Evolutionary conservation across 1,140 invertebrate species (phyloP).

Genomic region (Pseudomyrmex dendroicus): DNA sequence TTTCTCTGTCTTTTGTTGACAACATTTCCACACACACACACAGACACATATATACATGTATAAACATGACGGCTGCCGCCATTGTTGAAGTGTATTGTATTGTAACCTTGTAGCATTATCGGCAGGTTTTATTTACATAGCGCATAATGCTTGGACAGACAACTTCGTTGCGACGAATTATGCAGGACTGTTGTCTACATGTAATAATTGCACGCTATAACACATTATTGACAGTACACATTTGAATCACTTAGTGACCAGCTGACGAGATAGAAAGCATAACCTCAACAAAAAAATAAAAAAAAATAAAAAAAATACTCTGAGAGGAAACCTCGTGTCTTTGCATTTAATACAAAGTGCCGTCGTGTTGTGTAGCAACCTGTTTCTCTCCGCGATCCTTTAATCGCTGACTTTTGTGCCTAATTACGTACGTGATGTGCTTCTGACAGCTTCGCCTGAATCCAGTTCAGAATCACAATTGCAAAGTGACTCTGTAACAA

Average conservation of each 20-base stretch:
- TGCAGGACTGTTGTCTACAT: neutral
- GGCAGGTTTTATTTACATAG: neutral
- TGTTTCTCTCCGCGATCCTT: neutral
- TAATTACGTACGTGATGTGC: conserved; percentile 49
- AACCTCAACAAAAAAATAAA: conserved; percentile 39
- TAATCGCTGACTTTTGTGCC: neutral
- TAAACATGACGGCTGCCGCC: conserved; percentile 46
- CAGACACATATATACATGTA: neutral
- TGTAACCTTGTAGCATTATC: conserved; percentile 19
- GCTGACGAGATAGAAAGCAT: conserved; percentile 42
- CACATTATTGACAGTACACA: neutral
- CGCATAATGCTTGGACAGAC: neutral
- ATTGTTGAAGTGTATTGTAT: conserved; percentile 51
- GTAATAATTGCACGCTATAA: neutral
- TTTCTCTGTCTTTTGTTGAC: neutral
- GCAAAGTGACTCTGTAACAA: conserved; percentile 74
- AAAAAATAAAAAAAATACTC: conserved; percentile 20
- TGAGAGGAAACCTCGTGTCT: neutral
- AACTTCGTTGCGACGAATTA: neutral
- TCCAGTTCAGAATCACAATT: conserved; percentile 74
- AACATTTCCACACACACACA: neutral
- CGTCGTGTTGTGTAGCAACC: neutral
- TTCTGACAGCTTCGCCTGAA: conserved; percentile 74
- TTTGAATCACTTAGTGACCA: conserved; percentile 16
- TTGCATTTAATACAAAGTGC: neutral